Evolutionary conservation across 2,797 vertebrate species (phyloP), one percentile per base, ranked within the genome.

Genomic region (Cuniculus paca): DNA sequence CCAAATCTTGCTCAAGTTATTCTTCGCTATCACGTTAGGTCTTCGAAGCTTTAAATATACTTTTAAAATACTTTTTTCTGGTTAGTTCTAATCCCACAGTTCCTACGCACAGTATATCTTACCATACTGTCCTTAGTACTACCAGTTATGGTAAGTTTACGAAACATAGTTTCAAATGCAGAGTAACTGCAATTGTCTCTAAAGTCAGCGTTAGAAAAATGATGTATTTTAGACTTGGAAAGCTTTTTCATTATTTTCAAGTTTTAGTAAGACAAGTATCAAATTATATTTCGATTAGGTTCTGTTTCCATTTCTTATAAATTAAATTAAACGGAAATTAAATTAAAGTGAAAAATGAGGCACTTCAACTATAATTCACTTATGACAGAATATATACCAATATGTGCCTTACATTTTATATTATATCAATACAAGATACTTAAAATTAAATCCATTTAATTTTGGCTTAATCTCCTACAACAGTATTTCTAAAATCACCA

Each of bases 261-360:
- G 16, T 91, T 96, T 88, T 90, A 82, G 22, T 74, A 88, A 90
- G 39, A 89, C 83, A 92, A 96, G 19, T 48, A 97, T 89, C 95
- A 89, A 87, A 58, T 91, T 90, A 93, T 75, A 52, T 16, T 89
- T 85, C 28, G 77, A 48, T 45, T 83, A 88, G 42, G 6, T 75
- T 63, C n/a, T 81, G 10, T 60, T 96, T 95, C 61, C n/a, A 85
- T 72, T 92, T 83, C 45, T 81, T 90, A 92, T 39, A 39, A 78
- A 75, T 90, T 85, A 63, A 17, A 20, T 74, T 75, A 48, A 90
- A 77, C 14, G 77, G 28, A 94, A 96, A 81, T 93, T 42, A 77
- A 68, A 68, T 56, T 26, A 61, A 74, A 56, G n/a, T 74, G 19
- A 84, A 88, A 86, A 77, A 87, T 70, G 61, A 91, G 54, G n/a